Evolutionary conservation across 2,797 vertebrate genomes (phyloP).

Genomic region (Trematomus bernacchii): DNA sequence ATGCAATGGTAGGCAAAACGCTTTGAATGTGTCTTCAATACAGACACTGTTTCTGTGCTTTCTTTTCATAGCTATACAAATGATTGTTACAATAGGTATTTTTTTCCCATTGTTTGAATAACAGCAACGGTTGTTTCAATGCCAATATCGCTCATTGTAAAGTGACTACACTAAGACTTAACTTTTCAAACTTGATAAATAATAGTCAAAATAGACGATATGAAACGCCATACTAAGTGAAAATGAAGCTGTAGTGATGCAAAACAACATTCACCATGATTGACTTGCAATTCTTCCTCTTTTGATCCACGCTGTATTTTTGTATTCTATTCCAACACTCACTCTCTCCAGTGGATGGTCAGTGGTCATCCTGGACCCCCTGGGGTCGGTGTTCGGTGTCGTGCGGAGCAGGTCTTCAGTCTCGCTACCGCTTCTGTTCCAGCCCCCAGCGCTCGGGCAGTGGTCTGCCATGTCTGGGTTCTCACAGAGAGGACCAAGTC

Average conservation of each 20-base stretch:
- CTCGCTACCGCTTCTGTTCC: conserved; percentile 88
- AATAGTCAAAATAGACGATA: not conserved
- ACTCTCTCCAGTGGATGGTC: conserved; percentile 72
- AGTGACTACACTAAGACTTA: not conserved
- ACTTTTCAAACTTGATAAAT: not conserved
- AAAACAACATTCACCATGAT: not conserved
- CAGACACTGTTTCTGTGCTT: not conserved
- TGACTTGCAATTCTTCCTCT: too few species aligned
- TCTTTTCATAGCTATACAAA: not conserved
- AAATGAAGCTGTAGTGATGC: not conserved
- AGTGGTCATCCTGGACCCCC: conserved; percentile 90
- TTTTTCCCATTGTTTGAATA: not conserved
- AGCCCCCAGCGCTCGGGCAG: conserved; percentile 72
- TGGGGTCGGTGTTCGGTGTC: conserved; percentile 90
- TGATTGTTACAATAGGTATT: not conserved
- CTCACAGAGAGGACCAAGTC: conserved; percentile 85
- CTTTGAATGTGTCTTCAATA: not conserved
- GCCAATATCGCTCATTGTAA: not conserved
- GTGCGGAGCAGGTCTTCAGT: conserved; percentile 86
- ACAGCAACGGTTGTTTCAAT: not conserved
- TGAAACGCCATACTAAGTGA: not conserved
- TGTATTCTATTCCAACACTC: not conserved
- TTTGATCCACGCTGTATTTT: not conserved
- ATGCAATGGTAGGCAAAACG: conserved; percentile 82
- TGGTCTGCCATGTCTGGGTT: conserved; percentile 84